Percentiles rank a stretch among this genome's conserved stretches.
phyloP scores from a whole-genome alignment of 2,797 vertebrate genomes.

The Brotula barbata region DNA sequence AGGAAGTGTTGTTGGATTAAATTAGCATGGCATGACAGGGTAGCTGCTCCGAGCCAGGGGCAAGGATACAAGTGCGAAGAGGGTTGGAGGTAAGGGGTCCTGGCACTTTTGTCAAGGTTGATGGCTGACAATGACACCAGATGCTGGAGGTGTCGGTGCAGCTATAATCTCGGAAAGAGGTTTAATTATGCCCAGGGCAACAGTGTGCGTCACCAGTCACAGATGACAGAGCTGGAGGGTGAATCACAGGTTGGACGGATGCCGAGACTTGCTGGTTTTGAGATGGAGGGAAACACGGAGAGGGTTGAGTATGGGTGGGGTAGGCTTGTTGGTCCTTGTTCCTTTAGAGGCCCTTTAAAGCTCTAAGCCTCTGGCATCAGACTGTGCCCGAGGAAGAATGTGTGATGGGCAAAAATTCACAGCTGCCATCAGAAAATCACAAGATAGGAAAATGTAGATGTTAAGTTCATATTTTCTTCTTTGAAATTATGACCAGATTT shows the following conservation, averaged over 20 bases:
- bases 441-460: constrained; percentile 11
- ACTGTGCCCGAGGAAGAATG: constrained; percentile 32
- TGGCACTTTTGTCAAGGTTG: constrained; percentile 13
- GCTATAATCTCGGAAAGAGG: constrained; percentile 48
- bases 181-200: constrained; percentile 55
- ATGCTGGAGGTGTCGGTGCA: constrained; percentile 40
- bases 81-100: constrained; percentile 26
- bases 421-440: constrained; percentile 42
- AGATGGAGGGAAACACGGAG: constrained; percentile 38
- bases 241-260: constrained; percentile 61
- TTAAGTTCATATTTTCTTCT: neutral
- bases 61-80: constrained; percentile 48
- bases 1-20: constrained; percentile 86
- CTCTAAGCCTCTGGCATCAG: constrained; percentile 41
- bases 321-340: constrained; percentile 54
- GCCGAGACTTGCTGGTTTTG: constrained; percentile 55
- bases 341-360: constrained; percentile 53
- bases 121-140: constrained; percentile 47
- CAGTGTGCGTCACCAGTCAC: constrained; percentile 55
- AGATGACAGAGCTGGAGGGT: constrained; percentile 62
- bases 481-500: neutral
- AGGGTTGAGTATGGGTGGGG: constrained; percentile 48
- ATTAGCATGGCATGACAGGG: constrained; percentile 75
- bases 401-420: constrained; percentile 29
- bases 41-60: constrained; percentile 43